These are phyloP conservation scores for Chymomyza procnemis DNA, from an alignment of 2,888 invertebrate genomes.

Conservation along the genomic window DNA sequence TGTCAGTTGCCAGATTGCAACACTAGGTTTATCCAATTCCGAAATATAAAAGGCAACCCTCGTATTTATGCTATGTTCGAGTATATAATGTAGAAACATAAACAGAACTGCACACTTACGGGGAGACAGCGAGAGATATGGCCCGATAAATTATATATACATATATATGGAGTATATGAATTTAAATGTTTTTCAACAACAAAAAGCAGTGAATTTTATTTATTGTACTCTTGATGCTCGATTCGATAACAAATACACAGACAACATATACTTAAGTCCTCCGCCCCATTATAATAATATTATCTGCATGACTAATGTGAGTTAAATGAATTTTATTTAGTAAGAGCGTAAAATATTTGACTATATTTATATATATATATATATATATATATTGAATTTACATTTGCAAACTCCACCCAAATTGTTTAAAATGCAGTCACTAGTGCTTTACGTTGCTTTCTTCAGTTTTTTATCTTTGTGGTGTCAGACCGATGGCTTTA, in stretches of 20 bases:
- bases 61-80: no score
- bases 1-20: no score
- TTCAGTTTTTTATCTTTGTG: no score
- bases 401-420: no score
- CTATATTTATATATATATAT: not conserved
- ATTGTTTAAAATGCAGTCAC: no score
- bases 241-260: not conserved
- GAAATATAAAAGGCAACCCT: no score
- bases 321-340: not conserved
- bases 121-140: conserved; percentile 4
- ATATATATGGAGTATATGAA: conserved; percentile 31
- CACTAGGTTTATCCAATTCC: no score
- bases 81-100: not conserved
- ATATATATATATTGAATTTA: no score
- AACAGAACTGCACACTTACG: conserved; percentile 7
- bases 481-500: no score
- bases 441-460: no score
- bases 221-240: conserved; percentile 24
- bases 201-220: conserved; percentile 43
- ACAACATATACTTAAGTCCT: not conserved
- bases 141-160: conserved; percentile 46
- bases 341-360: not conserved
- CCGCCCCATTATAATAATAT: not conserved
- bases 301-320: not conserved
- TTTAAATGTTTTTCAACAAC: conserved; percentile 58